Evolutionary conservation across 1,140 invertebrate genomes (phyloP).

Genomic region (Tetraneura akinire): DNA sequence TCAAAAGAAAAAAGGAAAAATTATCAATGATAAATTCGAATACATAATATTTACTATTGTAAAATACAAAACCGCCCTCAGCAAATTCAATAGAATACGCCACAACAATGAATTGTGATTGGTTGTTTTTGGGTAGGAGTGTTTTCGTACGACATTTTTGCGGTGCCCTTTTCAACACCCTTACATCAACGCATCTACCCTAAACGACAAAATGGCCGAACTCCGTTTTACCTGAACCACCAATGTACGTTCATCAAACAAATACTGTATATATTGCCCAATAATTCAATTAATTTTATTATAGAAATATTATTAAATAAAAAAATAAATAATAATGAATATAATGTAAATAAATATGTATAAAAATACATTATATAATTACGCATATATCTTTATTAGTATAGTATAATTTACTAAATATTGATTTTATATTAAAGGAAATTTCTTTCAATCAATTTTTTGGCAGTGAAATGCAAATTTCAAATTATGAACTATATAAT

Average conservation of each 20-base stretch:
- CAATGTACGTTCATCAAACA: background rate
- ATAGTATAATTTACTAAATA: no score
- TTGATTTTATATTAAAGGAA: no score
- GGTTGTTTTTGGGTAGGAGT: conserved; percentile 10
- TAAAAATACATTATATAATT: no score
- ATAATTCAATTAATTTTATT: background rate
- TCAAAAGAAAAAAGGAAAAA: background rate
- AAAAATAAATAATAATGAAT: no score
- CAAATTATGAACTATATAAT: no score
- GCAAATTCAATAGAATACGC: conserved; percentile 18
- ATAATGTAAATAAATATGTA: no score
- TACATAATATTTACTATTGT: background rate
- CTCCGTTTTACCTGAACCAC: conserved; percentile 25
- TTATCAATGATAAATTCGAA: background rate
- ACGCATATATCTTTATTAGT: no score
- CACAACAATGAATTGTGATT: background rate
- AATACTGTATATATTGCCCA: background rate
- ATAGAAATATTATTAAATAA: no score
- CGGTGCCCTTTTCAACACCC: conserved; percentile 34
- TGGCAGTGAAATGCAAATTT: no score
- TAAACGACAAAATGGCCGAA: conserved; percentile 35
- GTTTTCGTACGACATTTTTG: conserved; percentile 30
- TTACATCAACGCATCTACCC: background rate
- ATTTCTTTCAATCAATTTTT: no score
- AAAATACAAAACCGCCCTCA: background rate